Evolutionary conservation across 2,113 vertebrate species (phyloP).

Genomic region (Pteruthius melanotis): DNA sequence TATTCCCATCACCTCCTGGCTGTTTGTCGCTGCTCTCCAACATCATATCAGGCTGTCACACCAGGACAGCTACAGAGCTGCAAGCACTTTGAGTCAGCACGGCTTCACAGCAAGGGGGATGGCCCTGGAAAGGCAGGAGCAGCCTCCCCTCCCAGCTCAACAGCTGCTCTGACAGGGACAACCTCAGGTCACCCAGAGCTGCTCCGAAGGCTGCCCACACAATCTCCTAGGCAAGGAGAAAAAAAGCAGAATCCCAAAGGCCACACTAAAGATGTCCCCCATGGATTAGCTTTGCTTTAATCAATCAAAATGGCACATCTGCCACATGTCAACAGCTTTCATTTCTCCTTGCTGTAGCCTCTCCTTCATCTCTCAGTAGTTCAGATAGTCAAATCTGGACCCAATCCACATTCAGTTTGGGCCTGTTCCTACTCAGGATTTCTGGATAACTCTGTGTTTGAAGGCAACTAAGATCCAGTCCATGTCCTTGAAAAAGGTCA

Average conservation of each 20-base stretch:
- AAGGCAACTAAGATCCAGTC: neutral
- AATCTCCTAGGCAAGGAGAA: rapidly evolving
- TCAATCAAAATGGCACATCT: constrained; percentile 26
- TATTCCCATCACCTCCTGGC: constrained; percentile 6
- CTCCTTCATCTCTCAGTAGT: neutral
- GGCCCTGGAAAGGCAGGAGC: neutral
- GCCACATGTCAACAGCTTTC: neutral
- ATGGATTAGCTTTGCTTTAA: neutral
- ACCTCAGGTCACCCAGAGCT: neutral
- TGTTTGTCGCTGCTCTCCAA: neutral
- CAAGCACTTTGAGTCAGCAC: neutral
- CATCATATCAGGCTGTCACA: neutral
- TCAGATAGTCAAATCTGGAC: neutral
- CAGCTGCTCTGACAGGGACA: neutral
- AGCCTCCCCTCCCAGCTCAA: neutral
- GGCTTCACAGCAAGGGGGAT: neutral
- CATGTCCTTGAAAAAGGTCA: neutral
- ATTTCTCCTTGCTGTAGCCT: neutral
- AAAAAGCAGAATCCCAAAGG: neutral
- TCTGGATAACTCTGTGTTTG: neutral
- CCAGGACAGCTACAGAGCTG: neutral
- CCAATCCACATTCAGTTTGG: neutral
- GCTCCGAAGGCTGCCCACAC: neutral
- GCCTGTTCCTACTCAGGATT: neutral
- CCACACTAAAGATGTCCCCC: neutral